A percentile compares a stretch with the other conserved stretches of the same genome.
Evolutionary conservation across 2,113 vertebrate species (phyloP).

Genomic region (Pelodiscus sinensis): DNA sequence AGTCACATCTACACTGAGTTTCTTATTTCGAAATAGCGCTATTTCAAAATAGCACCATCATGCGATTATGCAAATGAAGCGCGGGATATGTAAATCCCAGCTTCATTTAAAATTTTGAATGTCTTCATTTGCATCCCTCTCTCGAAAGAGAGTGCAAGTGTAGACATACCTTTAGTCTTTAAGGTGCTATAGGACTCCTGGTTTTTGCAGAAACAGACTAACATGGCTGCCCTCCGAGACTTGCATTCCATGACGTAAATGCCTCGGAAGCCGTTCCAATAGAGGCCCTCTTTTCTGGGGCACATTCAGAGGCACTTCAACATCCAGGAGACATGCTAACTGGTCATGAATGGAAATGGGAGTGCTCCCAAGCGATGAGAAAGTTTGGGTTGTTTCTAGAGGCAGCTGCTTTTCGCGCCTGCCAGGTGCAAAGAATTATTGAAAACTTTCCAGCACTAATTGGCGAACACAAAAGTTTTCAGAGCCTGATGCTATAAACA

Average conservation of each 20-base stretch:
- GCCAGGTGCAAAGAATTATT: not conserved
- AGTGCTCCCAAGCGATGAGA: not conserved
- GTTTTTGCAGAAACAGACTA: no score
- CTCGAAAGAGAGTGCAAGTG: no score
- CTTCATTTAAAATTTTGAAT: no score
- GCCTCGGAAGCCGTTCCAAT: not conserved
- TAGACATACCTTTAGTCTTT: no score
- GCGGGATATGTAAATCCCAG: no score
- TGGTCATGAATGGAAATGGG: not conserved
- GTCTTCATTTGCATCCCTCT: no score
- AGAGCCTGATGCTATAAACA: slow-evolving; percentile 41
- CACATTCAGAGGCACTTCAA: not conserved
- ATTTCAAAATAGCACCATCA: no score
- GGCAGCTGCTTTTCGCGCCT: slow-evolving; percentile 8
- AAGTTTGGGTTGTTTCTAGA: not conserved
- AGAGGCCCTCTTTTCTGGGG: not conserved
- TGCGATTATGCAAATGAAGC: no score
- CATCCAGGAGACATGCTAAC: not conserved
- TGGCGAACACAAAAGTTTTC: slow-evolving; percentile 6
- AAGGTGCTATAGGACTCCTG: no score
- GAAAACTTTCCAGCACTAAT: slow-evolving; percentile 53
- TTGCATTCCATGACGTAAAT: not conserved
- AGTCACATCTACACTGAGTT: no score
- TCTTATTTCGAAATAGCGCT: no score
- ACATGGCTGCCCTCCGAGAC: no score